Conservation (phyloP, 2,113 vertebrate species). For the Pollachius pollachius region DNA sequence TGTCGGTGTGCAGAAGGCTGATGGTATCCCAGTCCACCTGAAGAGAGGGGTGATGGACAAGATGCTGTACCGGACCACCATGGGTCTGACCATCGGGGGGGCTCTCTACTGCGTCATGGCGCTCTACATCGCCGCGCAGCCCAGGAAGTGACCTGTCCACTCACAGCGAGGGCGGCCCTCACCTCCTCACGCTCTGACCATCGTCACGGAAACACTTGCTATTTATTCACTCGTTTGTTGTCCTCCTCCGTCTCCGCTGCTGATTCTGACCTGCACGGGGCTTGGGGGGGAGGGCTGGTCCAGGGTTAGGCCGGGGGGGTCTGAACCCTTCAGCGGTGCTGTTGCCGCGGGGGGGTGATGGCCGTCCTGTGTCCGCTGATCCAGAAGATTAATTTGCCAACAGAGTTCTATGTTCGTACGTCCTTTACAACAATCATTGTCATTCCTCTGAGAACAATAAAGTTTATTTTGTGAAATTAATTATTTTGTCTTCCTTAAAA, state of each 20-base stretch:
- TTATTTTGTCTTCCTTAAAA: background rate
- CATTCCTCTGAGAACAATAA: background rate
- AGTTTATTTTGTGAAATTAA: background rate
- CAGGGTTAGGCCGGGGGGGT: background rate
- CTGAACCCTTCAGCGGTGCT: background rate
- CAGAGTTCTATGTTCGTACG: background rate
- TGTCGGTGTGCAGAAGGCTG: constrained; percentile 67
- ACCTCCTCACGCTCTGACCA: too few relatives aligned
- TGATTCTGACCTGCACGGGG: background rate
- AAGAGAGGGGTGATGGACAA: constrained; percentile 80
- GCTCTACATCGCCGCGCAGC: constrained; percentile 80
- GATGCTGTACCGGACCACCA: constrained; percentile 86
- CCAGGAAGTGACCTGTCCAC: constrained; percentile 50
- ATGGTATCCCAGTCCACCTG: constrained; percentile 81
- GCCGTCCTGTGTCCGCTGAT: background rate
- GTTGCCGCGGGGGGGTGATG: too few relatives aligned
- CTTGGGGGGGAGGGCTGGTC: constrained; percentile 53
- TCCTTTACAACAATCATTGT: background rate
- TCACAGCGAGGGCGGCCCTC: too few relatives aligned
- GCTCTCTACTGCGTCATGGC: constrained; percentile 84
- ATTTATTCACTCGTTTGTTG: too few relatives aligned
- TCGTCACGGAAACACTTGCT: too few relatives aligned
- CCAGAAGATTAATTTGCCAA: background rate
- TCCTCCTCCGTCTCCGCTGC: background rate
- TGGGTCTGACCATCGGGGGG: constrained; percentile 85